Percentiles rank a stretch among this genome's conserved stretches.
These are phyloP conservation scores for Cryptoblepharus egeriae DNA, from an alignment of 2,797 vertebrate species.

Conservation along the genomic window DNA sequence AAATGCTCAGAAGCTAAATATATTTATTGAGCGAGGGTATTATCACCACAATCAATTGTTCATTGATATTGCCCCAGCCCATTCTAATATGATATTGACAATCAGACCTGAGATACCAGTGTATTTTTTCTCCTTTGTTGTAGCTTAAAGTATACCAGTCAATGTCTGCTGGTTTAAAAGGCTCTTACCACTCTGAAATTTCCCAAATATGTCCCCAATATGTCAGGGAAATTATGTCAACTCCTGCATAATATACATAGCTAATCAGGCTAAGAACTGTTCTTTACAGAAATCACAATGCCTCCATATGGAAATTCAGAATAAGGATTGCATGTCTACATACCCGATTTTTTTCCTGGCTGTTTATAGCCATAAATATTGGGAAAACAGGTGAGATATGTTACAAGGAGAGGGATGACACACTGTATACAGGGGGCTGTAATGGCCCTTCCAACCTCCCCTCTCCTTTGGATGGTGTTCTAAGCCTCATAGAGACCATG, in stretches of 20 bases:
- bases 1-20: background rate
- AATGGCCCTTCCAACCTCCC: too few relatives aligned
- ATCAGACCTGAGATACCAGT: background rate
- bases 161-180: background rate
- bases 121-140: background rate
- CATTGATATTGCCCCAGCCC: too few relatives aligned
- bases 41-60: background rate
- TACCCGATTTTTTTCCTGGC: background rate
- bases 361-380: background rate
- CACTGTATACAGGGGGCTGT: background rate
- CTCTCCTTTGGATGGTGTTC: too few relatives aligned
- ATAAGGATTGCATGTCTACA: conserved; percentile 16
- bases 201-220: conserved; percentile 26
- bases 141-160: background rate
- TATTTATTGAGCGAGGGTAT: too few relatives aligned
- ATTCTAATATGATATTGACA: background rate
- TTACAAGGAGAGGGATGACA: background rate
- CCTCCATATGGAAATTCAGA: conserved; percentile 15
- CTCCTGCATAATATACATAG: conserved; percentile 32
- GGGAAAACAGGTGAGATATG: too few relatives aligned
- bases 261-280: background rate
- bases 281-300: background rate
- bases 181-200: conserved; percentile 9
- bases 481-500: too few relatives aligned
- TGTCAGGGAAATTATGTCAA: background rate